These are phyloP conservation scores for Macrosteles quadrilineatus DNA, from an alignment of 1,140 invertebrate species.

Conservation along the genomic window DNA sequence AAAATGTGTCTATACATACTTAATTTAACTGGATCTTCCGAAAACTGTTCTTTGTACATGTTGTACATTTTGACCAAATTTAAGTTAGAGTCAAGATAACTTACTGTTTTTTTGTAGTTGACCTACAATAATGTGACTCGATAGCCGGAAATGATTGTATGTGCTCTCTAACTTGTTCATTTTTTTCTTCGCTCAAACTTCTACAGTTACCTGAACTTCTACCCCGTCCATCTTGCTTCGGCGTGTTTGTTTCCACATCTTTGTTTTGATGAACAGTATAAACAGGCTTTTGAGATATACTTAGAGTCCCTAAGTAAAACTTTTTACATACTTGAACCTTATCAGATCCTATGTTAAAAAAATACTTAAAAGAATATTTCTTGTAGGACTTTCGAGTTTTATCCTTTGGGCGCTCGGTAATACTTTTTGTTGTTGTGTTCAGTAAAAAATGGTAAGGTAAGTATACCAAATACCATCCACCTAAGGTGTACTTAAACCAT, in stretches of 20 bases:
- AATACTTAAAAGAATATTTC: slow-evolving; percentile 25
- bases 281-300: slow-evolving; percentile 30
- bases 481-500: too few species aligned
- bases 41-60: slow-evolving; percentile 34
- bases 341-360: slow-evolving; percentile 15
- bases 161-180: slow-evolving; percentile 25
- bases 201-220: slow-evolving; percentile 7
- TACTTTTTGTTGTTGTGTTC: slow-evolving; percentile 12
- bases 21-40: slow-evolving; percentile 29
- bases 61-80: slow-evolving; percentile 37
- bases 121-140: slow-evolving; percentile 35
- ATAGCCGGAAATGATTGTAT: slow-evolving; percentile 34
- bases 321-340: slow-evolving; percentile 30
- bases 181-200: slow-evolving; percentile 3
- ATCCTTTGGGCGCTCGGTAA: slow-evolving; percentile 18
- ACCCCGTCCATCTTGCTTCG: slow-evolving; percentile 23
- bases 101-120: slow-evolving; percentile 27
- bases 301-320: too few species aligned
- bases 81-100: slow-evolving; percentile 33
- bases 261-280: slow-evolving; percentile 31
- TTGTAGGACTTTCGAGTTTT: slow-evolving; percentile 28
- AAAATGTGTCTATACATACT: slow-evolving; percentile 38
- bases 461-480: too few species aligned
- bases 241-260: slow-evolving; percentile 22
- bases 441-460: slow-evolving; percentile 22